Evolutionary conservation across 1,140 invertebrate species (phyloP).

Genomic region (Brachionus rubens): DNA sequence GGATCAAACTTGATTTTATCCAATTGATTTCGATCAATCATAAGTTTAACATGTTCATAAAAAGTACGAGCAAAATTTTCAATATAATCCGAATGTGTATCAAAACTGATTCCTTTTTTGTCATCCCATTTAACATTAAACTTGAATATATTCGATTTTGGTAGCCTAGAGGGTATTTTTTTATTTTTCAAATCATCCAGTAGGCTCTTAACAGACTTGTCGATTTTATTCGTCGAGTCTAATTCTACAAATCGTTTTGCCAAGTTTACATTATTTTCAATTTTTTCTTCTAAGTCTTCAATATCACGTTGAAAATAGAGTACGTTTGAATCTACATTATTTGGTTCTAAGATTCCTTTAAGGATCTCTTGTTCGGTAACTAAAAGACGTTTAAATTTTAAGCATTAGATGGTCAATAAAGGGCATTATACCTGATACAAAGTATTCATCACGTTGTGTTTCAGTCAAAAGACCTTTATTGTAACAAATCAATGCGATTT

Average conservation of each 20-base stretch:
- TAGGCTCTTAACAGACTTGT: background rate
- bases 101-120: background rate
- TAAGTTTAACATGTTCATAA: background rate
- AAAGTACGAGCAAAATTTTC: background rate
- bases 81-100: background rate
- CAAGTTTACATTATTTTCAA: background rate
- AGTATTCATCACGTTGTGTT: background rate
- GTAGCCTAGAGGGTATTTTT: background rate
- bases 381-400: background rate
- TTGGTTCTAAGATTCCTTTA: constrained; percentile 29
- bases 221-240: background rate
- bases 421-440: constrained; percentile 10
- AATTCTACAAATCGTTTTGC: background rate
- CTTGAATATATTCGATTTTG: constrained; percentile 5
- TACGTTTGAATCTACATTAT: background rate
- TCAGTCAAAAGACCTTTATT: background rate
- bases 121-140: constrained; percentile 22
- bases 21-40: background rate
- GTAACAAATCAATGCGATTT: no score
- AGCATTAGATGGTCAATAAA: background rate
- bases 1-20: background rate
- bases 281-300: constrained; percentile 35
- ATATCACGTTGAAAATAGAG: constrained; percentile 34
- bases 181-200: constrained; percentile 1
- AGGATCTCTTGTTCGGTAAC: constrained; percentile 43